Conservation (phyloP, 2,888 invertebrate species). For the Cyaniris semiargus region DNA sequence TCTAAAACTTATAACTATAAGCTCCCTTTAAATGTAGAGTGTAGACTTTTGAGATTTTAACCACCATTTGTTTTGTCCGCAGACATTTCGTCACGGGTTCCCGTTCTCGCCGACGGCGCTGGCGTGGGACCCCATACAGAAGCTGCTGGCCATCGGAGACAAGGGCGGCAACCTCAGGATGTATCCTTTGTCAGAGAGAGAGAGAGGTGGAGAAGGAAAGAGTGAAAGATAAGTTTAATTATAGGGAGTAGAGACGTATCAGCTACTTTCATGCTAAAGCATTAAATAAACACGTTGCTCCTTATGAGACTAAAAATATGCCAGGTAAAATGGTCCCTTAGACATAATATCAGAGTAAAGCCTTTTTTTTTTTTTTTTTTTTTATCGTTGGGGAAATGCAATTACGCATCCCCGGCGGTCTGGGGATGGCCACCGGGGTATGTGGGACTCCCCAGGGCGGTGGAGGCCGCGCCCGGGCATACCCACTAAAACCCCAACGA, state of each 20-base stretch:
- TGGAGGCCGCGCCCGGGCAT: too few species aligned
- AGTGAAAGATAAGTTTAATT: background rate
- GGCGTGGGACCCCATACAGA: constrained; percentile 99
- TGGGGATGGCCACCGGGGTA: too few species aligned
- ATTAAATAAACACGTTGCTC: background rate
- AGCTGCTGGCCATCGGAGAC: constrained; percentile 97
- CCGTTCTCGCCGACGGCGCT: constrained; percentile 98
- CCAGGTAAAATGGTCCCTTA: too few species aligned
- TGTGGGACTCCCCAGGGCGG: too few species aligned
- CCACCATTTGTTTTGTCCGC: constrained; percentile 69
- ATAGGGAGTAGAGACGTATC: background rate
- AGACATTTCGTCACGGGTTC: constrained; percentile 99
- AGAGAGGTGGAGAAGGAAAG: background rate
- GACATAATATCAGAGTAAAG: too few species aligned
- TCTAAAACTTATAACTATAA: background rate
- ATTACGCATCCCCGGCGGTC: too few species aligned
- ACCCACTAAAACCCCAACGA: too few species aligned
- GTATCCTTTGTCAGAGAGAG: constrained; percentile 87
- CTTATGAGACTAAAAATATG: too few species aligned
- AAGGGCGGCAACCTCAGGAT: constrained; percentile 96
- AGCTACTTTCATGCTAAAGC: background rate
- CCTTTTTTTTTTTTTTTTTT: too few species aligned
- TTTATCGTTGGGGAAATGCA: too few species aligned
- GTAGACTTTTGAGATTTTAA: background rate
- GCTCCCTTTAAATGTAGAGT: background rate